Percentiles rank a stretch among this genome's conserved stretches.
Conservation (phyloP, 2,797 vertebrate species). For the Apodemus agrarius region DNA sequence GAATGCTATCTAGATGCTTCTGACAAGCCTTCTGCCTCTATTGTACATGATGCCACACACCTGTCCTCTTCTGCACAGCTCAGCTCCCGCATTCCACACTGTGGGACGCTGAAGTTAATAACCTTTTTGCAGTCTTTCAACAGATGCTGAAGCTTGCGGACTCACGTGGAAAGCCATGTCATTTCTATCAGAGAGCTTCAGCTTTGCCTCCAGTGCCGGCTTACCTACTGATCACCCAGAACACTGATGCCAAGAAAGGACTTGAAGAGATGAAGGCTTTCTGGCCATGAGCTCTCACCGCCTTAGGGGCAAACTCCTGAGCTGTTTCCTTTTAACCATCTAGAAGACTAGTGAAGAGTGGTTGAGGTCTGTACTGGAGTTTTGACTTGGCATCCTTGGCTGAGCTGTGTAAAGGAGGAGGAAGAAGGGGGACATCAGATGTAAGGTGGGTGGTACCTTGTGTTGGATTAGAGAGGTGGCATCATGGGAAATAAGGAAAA, state of each 20-base stretch:
- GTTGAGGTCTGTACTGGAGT: neutral
- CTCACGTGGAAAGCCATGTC: neutral
- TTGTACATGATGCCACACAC: neutral
- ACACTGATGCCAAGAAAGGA: neutral
- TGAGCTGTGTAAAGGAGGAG: neutral
- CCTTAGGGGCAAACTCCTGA: neutral
- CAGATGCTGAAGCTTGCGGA: neutral
- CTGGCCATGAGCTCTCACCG: neutral
- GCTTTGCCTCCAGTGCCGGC: neutral
- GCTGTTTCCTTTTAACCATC: constrained; percentile 42
- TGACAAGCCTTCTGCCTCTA: neutral
- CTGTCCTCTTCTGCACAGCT: neutral
- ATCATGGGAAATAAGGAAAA: neutral
- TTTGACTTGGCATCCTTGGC: constrained; percentile 38
- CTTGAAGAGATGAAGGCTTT: neutral
- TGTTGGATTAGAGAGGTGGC: neutral
- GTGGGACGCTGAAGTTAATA: neutral
- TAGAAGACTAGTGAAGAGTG: constrained; percentile 37
- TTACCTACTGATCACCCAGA: neutral
- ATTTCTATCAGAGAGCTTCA: neutral
- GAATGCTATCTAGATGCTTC: neutral
- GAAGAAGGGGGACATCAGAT: neutral
- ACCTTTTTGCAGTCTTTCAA: neutral
- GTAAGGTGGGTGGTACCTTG: neutral
- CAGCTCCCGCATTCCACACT: neutral